phyloP scores from a whole-genome alignment of 2,113 vertebrate species.

The Esox niger region DNA sequence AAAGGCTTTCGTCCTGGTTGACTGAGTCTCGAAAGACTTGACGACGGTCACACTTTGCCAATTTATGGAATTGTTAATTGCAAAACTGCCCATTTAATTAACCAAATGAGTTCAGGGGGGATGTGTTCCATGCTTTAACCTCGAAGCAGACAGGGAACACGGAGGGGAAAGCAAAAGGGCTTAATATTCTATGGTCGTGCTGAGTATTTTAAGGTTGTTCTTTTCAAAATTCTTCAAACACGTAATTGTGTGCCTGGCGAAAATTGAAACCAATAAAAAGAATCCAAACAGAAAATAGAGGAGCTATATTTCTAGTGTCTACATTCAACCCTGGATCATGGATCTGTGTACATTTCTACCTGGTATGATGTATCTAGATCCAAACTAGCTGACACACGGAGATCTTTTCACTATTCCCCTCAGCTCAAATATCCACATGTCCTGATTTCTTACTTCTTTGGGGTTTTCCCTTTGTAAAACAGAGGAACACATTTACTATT shows the following conservation, averaged over 20 bases:
- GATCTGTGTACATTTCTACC: too few relatives aligned
- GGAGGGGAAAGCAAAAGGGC: neutral
- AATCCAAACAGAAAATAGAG: too few relatives aligned
- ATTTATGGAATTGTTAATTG: conserved; percentile 68
- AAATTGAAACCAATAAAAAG: too few relatives aligned
- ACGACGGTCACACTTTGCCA: conserved; percentile 49
- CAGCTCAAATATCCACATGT: conserved; percentile 1
- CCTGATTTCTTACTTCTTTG: conserved; percentile 38
- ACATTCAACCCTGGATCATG: too few relatives aligned
- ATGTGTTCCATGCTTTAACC: conserved; percentile 54
- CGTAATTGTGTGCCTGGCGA: too few relatives aligned
- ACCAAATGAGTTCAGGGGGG: conserved; percentile 63
- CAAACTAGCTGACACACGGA: conserved; percentile 8
- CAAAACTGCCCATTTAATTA: conserved; percentile 66
- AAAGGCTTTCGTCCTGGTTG: neutral
- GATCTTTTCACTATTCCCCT: conserved; percentile 30
- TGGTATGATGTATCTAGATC: neutral
- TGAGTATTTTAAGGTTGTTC: neutral
- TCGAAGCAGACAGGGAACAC: conserved; percentile 44
- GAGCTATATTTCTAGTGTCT: too few relatives aligned
- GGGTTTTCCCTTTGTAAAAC: conserved; percentile 49
- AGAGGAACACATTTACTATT: conserved; percentile 68
- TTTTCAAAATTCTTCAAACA: neutral
- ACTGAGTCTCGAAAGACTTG: conserved; percentile 45
- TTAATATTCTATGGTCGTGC: neutral